A percentile compares a stretch with the other conserved stretches of the same genome.
These are phyloP conservation scores for Esox lucius DNA, from an alignment of 2,797 vertebrate species.

Conservation along the genomic window DNA sequence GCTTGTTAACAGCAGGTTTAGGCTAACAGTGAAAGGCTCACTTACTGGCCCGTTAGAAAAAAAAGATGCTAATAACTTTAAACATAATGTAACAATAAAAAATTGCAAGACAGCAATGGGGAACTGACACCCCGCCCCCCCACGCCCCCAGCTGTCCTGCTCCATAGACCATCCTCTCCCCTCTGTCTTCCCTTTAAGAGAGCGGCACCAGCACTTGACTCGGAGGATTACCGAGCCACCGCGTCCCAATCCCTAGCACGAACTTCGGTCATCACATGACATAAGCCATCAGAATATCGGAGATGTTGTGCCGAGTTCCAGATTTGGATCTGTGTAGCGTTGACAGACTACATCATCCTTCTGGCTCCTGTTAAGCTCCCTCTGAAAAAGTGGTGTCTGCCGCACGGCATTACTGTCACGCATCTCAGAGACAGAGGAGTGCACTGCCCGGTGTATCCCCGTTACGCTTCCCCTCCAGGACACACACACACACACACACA, in stretches of 20 bases:
- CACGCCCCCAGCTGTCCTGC: background rate
- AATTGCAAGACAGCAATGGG: too few species aligned
- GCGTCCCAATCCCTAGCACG: constrained; percentile 2
- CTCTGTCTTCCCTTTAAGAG: constrained; percentile 7
- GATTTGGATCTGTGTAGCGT: constrained; percentile 65
- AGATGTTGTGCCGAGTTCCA: constrained; percentile 48
- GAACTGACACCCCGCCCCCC: too few species aligned
- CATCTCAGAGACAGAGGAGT: constrained; percentile 55
- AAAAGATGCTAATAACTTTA: too few species aligned
- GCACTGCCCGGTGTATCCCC: constrained; percentile 33
- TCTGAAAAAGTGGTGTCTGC: constrained; percentile 68
- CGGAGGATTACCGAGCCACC: background rate
- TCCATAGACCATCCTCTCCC: constrained; percentile 16
- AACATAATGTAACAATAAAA: too few species aligned
- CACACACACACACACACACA: constrained; percentile 37
- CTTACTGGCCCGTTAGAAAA: too few species aligned
- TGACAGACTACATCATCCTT: constrained; percentile 73
- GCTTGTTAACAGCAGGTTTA: too few species aligned
- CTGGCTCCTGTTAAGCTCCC: constrained; percentile 48
- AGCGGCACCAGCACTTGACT: background rate
- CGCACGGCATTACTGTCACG: constrained; percentile 68
- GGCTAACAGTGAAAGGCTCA: too few species aligned
- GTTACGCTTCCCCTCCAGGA: constrained; percentile 42
- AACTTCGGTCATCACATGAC: constrained; percentile 45
- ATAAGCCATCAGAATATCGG: constrained; percentile 57